A percentile compares a stretch with the other conserved stretches of the same genome.
Evolutionary conservation across 2,113 vertebrate genomes (phyloP).

Genomic region (Bos taurus): DNA sequence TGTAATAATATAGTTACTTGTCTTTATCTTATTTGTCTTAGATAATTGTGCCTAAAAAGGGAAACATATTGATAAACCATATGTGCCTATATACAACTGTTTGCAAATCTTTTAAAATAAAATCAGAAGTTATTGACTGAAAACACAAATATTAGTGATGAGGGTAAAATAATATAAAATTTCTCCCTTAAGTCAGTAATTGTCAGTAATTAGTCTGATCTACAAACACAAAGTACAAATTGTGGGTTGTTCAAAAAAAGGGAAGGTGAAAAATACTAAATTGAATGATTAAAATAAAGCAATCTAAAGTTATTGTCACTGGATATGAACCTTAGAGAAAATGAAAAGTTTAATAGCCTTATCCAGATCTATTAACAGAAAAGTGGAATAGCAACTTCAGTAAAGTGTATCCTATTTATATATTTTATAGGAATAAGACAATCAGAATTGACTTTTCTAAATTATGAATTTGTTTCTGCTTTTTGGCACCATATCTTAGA

Average conservation of each 20-base stretch:
- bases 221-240: not conserved
- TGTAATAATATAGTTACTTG: not conserved
- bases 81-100: not conserved
- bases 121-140: not conserved
- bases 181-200: not conserved
- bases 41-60: not conserved
- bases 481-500: not conserved
- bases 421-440: constrained; percentile 1
- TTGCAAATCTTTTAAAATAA: not conserved
- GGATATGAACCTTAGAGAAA: not conserved
- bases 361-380: not conserved
- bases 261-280: not conserved
- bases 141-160: not conserved
- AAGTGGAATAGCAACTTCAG: not conserved
- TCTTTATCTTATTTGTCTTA: not conserved
- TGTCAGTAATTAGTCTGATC: not conserved
- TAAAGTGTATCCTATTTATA: not conserved
- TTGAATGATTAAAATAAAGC: constrained; percentile 18
- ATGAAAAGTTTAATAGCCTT: not conserved
- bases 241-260: not conserved
- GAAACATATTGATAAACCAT: not conserved
- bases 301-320: not conserved
- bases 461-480: not conserved
- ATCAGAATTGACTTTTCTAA: not conserved
- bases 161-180: constrained; percentile 13